Base-by-base conservation (phyloP, 1,140 invertebrate species). In the Nylanderia fulva region DNA sequence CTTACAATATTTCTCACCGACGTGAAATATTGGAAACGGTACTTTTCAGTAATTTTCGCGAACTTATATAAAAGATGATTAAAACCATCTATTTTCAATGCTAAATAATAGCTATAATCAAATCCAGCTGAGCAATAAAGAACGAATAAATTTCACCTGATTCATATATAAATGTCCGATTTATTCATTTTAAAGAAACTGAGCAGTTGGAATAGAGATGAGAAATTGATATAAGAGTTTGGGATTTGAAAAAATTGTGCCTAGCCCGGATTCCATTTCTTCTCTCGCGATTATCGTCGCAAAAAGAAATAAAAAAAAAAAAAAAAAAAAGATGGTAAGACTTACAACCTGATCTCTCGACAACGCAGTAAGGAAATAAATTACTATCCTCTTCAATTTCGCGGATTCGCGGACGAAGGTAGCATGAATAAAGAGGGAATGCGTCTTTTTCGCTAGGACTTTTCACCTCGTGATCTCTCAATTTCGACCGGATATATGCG, bases 311-410 rank as follows among this genome's bases (percentile, higher is more conserved):
- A 61, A 6, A 27, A 13, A 4, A 15, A 21, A 3, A 48, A 24
- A 63, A 11, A 61, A 29, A 56, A 24, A 48, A 36, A 54, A 24
- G 18, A 33, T 29, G 21, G 1, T 11, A 68, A 11, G 15, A 33
- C 21, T 79, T 68, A 29, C 36, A 15, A 5, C 21, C 7, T 48
- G 24, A 29, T 52, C 6, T 18, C 64, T 7, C 4, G 33, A 3
- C 11, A n/a, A 29, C 74, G 74, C 6, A 18, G 45, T 42, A 72
- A 33, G 66, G 24, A 82, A 72, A 82, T 82, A 71, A 72, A 82
- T 82, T 71, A 72, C 77, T 82, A 71, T 45, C 52, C 27, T 72
- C 36, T 82, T 60, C 77, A 82, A 82, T 82, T 82, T 82, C 36
- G 48, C 24, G 7, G 45, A 27, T 56, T 71, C 77, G 52, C 77